Evolutionary conservation across 2,113 vertebrate genomes (phyloP).

Genomic region (Clarias macrocephalus): DNA sequence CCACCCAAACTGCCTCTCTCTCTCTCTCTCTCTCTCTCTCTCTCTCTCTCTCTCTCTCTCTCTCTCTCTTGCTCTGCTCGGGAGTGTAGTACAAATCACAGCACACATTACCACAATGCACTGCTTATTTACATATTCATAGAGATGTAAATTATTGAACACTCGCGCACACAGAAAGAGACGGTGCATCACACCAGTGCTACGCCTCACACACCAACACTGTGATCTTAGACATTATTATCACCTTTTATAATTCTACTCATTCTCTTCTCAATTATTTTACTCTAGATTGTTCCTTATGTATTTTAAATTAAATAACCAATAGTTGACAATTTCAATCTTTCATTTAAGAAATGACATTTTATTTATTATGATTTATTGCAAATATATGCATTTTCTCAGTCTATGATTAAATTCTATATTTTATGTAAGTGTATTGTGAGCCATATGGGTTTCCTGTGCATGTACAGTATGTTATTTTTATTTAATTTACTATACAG

Average conservation of each 20-base stretch:
- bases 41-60: constrained; percentile 49
- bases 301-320: not conserved
- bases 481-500: not conserved
- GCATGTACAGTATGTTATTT: not conserved
- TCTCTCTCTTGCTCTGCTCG: constrained; percentile 50
- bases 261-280: not conserved
- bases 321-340: not conserved
- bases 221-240: not conserved
- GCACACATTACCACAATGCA: constrained; percentile 46
- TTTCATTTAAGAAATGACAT: not conserved
- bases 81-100: constrained; percentile 70
- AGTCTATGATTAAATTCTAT: not conserved
- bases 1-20: constrained; percentile 58
- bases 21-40: constrained; percentile 50
- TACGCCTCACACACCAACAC: constrained; percentile 5
- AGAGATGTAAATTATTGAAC: constrained; percentile 81
- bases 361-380: not conserved
- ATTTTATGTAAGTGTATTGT: too few species aligned
- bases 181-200: constrained; percentile 60
- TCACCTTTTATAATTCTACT: not conserved
- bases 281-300: not conserved
- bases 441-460: not conserved
- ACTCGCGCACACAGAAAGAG: constrained; percentile 60
- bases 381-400: not conserved
- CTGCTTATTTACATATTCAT: constrained; percentile 78